These are phyloP conservation scores for Opisthograptis luteolata DNA, from an alignment of 2,888 invertebrate genomes.

Conservation along the genomic window DNA sequence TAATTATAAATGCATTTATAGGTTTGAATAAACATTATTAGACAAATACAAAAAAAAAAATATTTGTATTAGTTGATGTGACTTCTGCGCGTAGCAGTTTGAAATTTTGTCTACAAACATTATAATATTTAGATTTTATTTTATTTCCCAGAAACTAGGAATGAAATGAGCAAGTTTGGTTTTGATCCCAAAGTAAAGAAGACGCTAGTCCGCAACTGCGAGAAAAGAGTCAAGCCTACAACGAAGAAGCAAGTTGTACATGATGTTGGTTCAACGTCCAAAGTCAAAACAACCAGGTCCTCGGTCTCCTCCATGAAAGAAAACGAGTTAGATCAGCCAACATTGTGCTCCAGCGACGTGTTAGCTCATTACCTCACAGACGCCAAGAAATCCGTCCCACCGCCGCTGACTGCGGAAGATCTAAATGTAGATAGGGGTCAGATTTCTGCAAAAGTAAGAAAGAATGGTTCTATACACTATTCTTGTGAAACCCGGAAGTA, in stretches of 20 bases:
- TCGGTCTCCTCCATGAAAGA: constrained; percentile 45
- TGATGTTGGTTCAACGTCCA: constrained; percentile 50
- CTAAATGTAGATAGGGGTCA: constrained; percentile 54
- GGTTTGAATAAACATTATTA: no score
- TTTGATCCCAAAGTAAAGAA: constrained; percentile 71
- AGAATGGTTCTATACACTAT: no score
- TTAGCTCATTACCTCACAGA: constrained; percentile 67
- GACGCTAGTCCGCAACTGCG: constrained; percentile 67
- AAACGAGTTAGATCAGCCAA: constrained; percentile 57
- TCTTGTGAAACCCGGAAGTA: no score
- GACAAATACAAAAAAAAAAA: no score
- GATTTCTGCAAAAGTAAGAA: constrained; percentile 58
- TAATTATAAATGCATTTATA: no score
- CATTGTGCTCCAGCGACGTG: constrained; percentile 69
- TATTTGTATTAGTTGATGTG: no score
- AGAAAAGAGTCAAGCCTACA: constrained; percentile 52
- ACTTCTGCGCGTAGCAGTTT: no score
- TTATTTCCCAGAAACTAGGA: constrained; percentile 6
- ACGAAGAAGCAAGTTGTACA: constrained; percentile 46
- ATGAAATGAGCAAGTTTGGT: constrained; percentile 62
- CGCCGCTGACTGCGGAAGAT: constrained; percentile 48
- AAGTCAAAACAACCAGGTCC: constrained; percentile 36
- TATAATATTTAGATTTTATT: constrained; percentile 5
- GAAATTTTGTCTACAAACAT: constrained; percentile 12
- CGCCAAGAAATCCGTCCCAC: constrained; percentile 50